phyloP scores from a whole-genome alignment of 2,888 invertebrate genomes.

The Pseudococcus jackbeardsleyi region DNA sequence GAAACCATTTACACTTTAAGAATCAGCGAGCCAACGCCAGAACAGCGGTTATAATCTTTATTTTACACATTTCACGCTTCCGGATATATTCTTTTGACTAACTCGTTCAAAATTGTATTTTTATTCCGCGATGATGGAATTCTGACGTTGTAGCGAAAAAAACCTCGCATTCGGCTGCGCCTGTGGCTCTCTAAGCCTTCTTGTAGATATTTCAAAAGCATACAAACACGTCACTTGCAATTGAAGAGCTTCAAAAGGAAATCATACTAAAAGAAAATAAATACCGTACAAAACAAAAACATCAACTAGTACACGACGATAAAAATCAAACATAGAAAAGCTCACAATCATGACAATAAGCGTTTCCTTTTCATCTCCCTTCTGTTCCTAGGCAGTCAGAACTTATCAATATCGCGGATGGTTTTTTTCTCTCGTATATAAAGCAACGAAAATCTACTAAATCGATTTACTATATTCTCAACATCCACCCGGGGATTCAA shows the following conservation, averaged over 20 bases:
- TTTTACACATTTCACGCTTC: conserved; percentile 2
- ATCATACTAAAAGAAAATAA: conserved; percentile 27
- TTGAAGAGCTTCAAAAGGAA: conserved; percentile 35
- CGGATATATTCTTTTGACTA: conserved; percentile 41
- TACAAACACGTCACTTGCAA: conserved; percentile 20
- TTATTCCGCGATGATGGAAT: background rate
- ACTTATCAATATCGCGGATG: background rate
- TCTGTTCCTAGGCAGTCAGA: background rate
- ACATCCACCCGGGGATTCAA: conserved; percentile 37
- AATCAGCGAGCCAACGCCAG: background rate
- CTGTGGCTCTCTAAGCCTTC: background rate
- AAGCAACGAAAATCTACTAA: background rate
- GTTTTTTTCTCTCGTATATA: background rate
- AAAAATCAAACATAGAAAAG: conserved; percentile 32
- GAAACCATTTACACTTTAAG: no score
- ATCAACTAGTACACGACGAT: background rate
- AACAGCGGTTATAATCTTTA: background rate
- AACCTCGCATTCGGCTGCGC: background rate
- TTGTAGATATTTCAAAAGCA: conserved; percentile 25
- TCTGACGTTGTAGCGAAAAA: background rate
- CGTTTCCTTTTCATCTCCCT: background rate
- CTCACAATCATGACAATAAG: conserved; percentile 29
- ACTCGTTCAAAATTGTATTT: background rate
- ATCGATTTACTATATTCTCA: conserved; percentile 11
- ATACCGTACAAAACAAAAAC: conserved; percentile 27